These are phyloP conservation scores for Stenopsyche tienmushanensis DNA, from an alignment of 1,140 invertebrate genomes.

Conservation along the genomic window DNA sequence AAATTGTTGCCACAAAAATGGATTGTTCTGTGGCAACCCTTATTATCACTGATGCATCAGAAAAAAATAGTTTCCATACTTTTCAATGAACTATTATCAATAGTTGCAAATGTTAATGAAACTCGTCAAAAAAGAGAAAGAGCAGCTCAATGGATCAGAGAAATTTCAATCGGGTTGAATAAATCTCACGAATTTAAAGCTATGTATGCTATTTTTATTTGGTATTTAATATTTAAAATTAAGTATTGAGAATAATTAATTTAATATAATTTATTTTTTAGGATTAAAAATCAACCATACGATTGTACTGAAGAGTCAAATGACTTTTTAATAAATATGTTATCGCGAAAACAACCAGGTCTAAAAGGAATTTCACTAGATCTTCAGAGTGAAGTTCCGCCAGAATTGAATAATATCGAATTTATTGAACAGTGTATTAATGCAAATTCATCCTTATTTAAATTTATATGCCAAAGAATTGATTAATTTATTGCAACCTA, in stretches of 20 bases:
- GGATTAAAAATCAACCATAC: too few relatives aligned
- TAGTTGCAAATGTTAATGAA: conserved; percentile 48
- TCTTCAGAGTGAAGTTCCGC: conserved; percentile 46
- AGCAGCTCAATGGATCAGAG: conserved; percentile 58
- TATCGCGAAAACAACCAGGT: neutral
- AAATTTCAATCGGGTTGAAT: conserved; percentile 52
- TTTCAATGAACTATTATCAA: conserved; percentile 52
- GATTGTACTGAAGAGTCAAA: too few relatives aligned
- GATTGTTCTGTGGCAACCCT: conserved; percentile 55
- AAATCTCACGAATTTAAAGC: too few relatives aligned
- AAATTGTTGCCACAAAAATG: conserved; percentile 20
- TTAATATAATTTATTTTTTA: too few relatives aligned
- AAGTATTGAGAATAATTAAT: too few relatives aligned
- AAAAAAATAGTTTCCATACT: conserved; percentile 55
- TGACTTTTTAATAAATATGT: too few relatives aligned
- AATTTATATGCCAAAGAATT: conserved; percentile 47
- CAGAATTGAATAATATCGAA: conserved; percentile 45
- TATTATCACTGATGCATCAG: conserved; percentile 55
- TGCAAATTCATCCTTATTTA: conserved; percentile 48
- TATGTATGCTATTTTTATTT: too few relatives aligned
- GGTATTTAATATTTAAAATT: too few relatives aligned
- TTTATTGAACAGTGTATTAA: conserved; percentile 48
- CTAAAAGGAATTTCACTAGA: conserved; percentile 44
- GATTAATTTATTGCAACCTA: conserved; percentile 46
- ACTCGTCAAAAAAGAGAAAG: conserved; percentile 47